Base-by-base conservation (phyloP, 2,797 vertebrate genomes). In the Galagoides demidoff region DNA sequence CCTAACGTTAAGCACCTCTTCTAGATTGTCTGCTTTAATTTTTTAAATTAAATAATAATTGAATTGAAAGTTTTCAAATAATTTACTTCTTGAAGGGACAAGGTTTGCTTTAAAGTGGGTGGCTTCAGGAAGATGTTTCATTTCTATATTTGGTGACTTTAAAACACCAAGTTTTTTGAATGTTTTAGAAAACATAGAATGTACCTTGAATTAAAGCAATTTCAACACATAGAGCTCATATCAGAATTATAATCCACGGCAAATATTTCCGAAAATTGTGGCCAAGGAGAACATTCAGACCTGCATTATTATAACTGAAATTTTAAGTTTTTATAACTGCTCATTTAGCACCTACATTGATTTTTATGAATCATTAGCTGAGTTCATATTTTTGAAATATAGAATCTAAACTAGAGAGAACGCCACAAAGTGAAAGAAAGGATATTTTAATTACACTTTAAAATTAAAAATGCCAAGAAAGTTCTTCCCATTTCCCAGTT, bases 381-480 rank as follows among this genome's bases (percentile, higher is more conserved):
- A 92, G n/a, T 19, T 70, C 27, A 37, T 27, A 77, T 70, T 85
- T 73, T 27, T 94, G 77, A 89, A 95, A 57, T 73, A 91, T 2
- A 68, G 29, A 73, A 45, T 74, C 77, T 45, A 64, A 95, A 64
- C 93, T 82, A 77, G 25, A 29, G 8, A 93, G 52, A 78, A 64
- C 0, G 55, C 23, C 29, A 89, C 34, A 79, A 89, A 79, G 29
- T 57, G 3, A 91, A 92, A 82, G 19, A 95, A 96, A 88, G 39
- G 85, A 55, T 64, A 84, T 83, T 83, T 92, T 95, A 93, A 92
- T 85, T 96, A 63, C 7, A 86, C 45, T 86, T 85, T 57, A 83
- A 90, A 37, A 95, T 86, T 94, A 93, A 96, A 96, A 97, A 85
- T 90, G 52, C 66, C 77, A 90, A 39, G 78, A 94, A 96, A 93